A percentile compares a stretch with the other conserved stretches of the same genome.
phyloP scores from a whole-genome alignment of 2,888 invertebrate genomes.

The Mylabris sibirica region DNA sequence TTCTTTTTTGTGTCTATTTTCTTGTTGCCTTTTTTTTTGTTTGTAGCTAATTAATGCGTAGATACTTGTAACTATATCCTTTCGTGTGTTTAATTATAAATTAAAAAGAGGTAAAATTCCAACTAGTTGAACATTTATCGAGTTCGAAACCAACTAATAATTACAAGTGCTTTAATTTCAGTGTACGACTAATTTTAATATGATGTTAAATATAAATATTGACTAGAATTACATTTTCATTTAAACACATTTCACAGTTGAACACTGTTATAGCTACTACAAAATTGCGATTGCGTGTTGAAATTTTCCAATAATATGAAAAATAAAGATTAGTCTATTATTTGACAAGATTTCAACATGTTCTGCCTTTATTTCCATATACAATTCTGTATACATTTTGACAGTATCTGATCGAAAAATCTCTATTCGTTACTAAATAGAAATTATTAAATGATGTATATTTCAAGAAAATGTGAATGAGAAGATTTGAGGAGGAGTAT shows the following conservation, averaged over 20 bases:
- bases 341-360: constrained; percentile 10
- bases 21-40: too few relatives aligned
- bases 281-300: constrained; percentile 13
- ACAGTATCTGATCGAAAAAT: constrained; percentile 2
- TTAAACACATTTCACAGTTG: constrained; percentile 16
- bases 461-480: neutral
- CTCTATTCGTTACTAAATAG: neutral
- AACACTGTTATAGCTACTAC: neutral
- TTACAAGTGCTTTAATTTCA: constrained; percentile 16
- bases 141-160: constrained; percentile 3
- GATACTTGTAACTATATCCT: constrained; percentile 11
- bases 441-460: neutral
- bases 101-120: constrained; percentile 7
- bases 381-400: neutral
- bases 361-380: neutral
- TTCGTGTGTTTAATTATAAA: constrained; percentile 20
- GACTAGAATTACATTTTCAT: constrained; percentile 7
- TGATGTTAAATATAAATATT: constrained; percentile 15
- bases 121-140: constrained; percentile 6
- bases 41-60: constrained; percentile 21
- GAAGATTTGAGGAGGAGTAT: neutral
- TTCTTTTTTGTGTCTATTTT: neutral
- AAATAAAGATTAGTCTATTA: constrained; percentile 10
- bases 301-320: constrained; percentile 10
- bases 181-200: constrained; percentile 1